phyloP scores from a whole-genome alignment of 2,888 invertebrate genomes.

The Alviniconcha strummeri region DNA sequence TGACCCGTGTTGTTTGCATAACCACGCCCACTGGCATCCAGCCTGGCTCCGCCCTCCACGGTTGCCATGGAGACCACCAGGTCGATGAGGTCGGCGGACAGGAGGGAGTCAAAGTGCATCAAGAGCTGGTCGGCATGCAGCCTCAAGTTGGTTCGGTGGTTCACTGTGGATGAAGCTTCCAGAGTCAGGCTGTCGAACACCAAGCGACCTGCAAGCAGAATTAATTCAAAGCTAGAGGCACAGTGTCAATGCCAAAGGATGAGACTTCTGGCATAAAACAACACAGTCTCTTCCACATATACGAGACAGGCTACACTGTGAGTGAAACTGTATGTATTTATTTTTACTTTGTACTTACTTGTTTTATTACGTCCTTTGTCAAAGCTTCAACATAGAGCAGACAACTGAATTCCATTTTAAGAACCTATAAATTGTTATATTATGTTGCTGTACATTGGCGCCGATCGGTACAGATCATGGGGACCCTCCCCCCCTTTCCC shows the following conservation, averaged over 20 bases:
- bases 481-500: too few species aligned
- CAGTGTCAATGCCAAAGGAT: background rate
- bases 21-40: conserved; percentile 45
- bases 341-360: too few species aligned
- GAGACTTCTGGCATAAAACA: background rate
- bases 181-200: conserved; percentile 48
- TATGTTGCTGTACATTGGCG: too few species aligned
- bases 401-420: too few species aligned
- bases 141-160: conserved; percentile 46
- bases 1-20: conserved; percentile 33
- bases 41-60: conserved; percentile 53
- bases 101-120: conserved; percentile 50
- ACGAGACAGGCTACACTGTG: too few species aligned
- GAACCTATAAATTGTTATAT: too few species aligned
- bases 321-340: too few species aligned
- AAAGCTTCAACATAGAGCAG: too few species aligned
- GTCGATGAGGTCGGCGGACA: conserved; percentile 49
- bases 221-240: background rate
- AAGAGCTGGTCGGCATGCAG: conserved; percentile 48
- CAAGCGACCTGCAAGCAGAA: conserved; percentile 44
- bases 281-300: too few species aligned
- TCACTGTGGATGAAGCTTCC: conserved; percentile 48
- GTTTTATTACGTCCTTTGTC: too few species aligned
- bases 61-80: conserved; percentile 44
- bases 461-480: too few species aligned